phyloP scores from a whole-genome alignment of 2,797 vertebrate genomes.

The Crax fasciolata region DNA sequence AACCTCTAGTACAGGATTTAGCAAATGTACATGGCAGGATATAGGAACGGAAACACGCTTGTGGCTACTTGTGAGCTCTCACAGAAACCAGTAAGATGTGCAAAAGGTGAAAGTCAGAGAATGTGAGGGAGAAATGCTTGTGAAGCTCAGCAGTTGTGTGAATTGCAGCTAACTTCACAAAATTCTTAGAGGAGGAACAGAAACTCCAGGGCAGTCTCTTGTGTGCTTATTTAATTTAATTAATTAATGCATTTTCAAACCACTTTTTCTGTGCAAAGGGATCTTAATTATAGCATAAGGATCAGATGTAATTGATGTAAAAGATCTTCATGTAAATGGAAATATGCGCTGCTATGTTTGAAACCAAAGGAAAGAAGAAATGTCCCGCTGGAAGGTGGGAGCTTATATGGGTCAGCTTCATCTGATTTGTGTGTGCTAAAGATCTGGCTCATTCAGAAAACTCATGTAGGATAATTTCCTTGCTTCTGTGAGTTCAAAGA shows the following conservation, averaged over 20 bases:
- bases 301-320: constrained; percentile 17
- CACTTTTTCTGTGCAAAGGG: neutral
- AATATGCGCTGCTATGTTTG: neutral
- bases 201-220: constrained; percentile 24
- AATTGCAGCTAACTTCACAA: neutral
- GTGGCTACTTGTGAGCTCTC: neutral
- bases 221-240: constrained; percentile 48
- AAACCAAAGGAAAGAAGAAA: constrained; percentile 3
- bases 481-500: neutral
- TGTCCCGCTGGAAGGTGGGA: neutral
- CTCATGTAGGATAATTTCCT: neutral
- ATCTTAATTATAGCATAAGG: constrained; percentile 41
- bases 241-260: constrained; percentile 42
- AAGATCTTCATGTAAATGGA: constrained; percentile 9
- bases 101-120: neutral
- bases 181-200: constrained; percentile 21
- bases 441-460: neutral
- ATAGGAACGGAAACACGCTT: neutral
- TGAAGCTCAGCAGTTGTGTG: neutral
- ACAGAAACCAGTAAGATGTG: neutral
- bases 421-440: neutral
- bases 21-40: neutral
- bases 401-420: neutral
- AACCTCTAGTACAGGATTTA: constrained; percentile 23
- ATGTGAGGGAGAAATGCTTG: neutral